Percentiles rank a stretch among this genome's conserved stretches.
phyloP scores from a whole-genome alignment of 2,888 invertebrate genomes.

The Nezara viridula region DNA sequence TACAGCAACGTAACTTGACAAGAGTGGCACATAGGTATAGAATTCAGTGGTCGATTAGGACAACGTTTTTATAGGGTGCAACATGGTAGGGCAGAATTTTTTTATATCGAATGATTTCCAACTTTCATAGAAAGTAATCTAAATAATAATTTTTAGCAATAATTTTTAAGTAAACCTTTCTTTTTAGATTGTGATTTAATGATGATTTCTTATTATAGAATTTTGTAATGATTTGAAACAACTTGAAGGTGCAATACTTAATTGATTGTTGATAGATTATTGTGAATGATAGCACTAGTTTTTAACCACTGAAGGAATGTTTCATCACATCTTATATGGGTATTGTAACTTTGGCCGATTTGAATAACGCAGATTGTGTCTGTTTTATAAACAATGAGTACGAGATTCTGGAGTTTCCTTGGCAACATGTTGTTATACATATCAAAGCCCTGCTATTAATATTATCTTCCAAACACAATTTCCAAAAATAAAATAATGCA shows the following conservation, averaged over 20 bases:
- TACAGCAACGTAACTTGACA: neutral
- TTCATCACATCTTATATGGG: neutral
- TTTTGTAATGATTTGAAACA: slow-evolving; percentile 21
- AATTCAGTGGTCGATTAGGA: slow-evolving; percentile 24
- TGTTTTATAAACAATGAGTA: neutral
- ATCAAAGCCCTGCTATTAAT: slow-evolving; percentile 35
- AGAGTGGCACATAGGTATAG: slow-evolving; percentile 7
- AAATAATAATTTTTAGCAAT: slow-evolving; percentile 44
- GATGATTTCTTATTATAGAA: slow-evolving; percentile 29
- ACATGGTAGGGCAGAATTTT: slow-evolving; percentile 11
- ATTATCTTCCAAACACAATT: slow-evolving; percentile 23
- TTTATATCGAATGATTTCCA: neutral
- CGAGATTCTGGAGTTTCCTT: neutral
- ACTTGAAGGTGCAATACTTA: slow-evolving; percentile 23
- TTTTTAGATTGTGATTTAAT: slow-evolving; percentile 38
- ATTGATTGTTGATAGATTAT: slow-evolving; percentile 38
- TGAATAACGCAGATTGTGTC: neutral
- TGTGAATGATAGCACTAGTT: slow-evolving; percentile 19
- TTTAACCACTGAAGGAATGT: slow-evolving; percentile 30
- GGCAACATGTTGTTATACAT: slow-evolving; percentile 33
- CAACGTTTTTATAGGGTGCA: neutral
- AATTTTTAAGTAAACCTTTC: neutral
- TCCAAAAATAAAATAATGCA: neutral
- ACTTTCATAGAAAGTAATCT: slow-evolving; percentile 30
- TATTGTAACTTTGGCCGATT: neutral